Evolutionary conservation across 2,888 invertebrate genomes (phyloP).

Genomic region (Micropterix aruncella): DNA sequence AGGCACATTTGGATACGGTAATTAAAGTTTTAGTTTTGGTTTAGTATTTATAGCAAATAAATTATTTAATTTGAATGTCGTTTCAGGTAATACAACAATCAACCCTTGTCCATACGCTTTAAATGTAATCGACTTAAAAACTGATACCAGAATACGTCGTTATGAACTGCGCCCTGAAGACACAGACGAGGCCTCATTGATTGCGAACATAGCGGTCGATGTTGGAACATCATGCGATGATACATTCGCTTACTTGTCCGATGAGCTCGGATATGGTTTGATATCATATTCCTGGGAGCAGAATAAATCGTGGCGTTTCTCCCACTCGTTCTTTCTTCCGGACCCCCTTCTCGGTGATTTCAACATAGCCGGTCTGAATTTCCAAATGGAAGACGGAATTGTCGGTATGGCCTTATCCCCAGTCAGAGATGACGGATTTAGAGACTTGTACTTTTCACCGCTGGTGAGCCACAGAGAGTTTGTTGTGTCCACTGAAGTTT

Average conservation of each 20-base stretch:
- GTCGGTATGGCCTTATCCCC: slow-evolving; percentile 67
- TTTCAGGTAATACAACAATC: slow-evolving; percentile 44
- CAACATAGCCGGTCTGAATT: slow-evolving; percentile 66
- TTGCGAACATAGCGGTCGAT: slow-evolving; percentile 78
- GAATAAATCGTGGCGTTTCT: slow-evolving; percentile 67
- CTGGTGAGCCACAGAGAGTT: slow-evolving; percentile 67
- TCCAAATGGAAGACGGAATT: slow-evolving; percentile 71
- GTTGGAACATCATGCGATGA: slow-evolving; percentile 61
- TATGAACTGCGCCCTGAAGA: slow-evolving; percentile 59
- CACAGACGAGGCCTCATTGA: slow-evolving; percentile 63
- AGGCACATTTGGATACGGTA: slow-evolving; percentile 68
- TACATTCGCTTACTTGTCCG: slow-evolving; percentile 66
- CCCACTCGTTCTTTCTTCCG: slow-evolving; percentile 67
- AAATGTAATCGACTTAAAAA: slow-evolving; percentile 62
- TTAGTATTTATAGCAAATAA: no score
- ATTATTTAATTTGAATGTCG: no score
- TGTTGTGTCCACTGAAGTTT: slow-evolving; percentile 58
- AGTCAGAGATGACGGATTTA: slow-evolving; percentile 47
- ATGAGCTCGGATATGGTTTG: slow-evolving; percentile 70
- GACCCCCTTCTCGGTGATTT: slow-evolving; percentile 69
- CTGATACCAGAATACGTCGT: slow-evolving; percentile 52
- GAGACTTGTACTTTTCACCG: slow-evolving; percentile 65
- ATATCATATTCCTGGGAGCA: slow-evolving; percentile 65
- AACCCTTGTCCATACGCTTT: slow-evolving; percentile 69
- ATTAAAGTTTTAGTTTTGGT: no score